Evolutionary conservation across 2,113 vertebrate genomes (phyloP), one percentile per base, ranked within the genome.

Genomic region (Hippoglossus stenolepis): DNA sequence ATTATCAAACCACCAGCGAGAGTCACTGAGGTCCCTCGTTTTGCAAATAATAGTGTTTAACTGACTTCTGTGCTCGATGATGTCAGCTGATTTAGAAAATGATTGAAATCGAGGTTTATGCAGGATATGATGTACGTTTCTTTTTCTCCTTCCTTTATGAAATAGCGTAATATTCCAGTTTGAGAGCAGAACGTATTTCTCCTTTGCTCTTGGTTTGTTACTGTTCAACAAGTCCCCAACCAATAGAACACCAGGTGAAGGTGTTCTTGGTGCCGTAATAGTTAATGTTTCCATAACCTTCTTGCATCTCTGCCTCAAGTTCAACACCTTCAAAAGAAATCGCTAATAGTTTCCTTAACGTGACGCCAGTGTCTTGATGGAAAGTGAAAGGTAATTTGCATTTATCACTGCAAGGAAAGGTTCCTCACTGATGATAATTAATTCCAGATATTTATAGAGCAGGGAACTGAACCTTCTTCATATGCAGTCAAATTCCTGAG

Each of bases 371-470:
- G 28, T 78, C 14, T 78, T 43, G 68, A 77, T 73, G 65, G 69
- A 70, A 64, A 80, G n/a, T n/a, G 5, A 75, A 62, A 45, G 43
- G 51, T 63, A 67, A 82, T 78, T 83, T 83, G 67, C 84, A 90
- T 80, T 61, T 79, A 72, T 73, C 35, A 5, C 74, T 60, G 59
- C 80, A 59, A 23, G 73, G 73, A 54, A 76, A 80, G 72, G 54
- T 56, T 79, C 31, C 43, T 61, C 26, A 21, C 69, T 77, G 73
- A 85, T 56, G 61, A 68, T 84, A 86, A 87, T 83, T 83, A 81
- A 81, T 81, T 75, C 49, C 35, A 72, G 65, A 76, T 88, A 88
- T 88, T 88, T 71, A 86, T 83, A 80, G 77, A 23, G 67, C 56
- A 1, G 28, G 21, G 54, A 75, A 71, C 60, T 75, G 40, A 71